Base-by-base conservation (phyloP, 2,113 vertebrate genomes). In the Phaethornis superciliosus region DNA sequence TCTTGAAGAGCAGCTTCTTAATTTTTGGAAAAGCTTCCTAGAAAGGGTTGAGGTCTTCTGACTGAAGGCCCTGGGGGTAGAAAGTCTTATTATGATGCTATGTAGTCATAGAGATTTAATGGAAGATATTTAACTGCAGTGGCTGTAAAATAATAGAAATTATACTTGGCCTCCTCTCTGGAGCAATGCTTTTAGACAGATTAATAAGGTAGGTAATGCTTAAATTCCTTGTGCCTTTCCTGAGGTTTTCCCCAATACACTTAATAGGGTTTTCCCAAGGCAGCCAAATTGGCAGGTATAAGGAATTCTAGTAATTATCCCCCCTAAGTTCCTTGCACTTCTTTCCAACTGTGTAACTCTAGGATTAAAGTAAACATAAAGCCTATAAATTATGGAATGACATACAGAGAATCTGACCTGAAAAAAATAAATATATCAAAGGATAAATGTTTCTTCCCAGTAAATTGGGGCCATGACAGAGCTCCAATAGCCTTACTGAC, bases 121-220 rank as follows among this genome's bases (percentile, higher is more conserved):
- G 91, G 82, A 81, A 88, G 37, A 4, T 68, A 68, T 87, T 94
- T 85, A 88, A 82, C 58, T 81, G 7, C 27, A 76, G 69, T 49
- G 37, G 14, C 44, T 85, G 74, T 77, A 89, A 83, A 94, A 85
- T 42, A 89, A 84, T 69, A 59, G 58, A 90, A 95, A 92, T 87
- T 84, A 81, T 82, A 80, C 54, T 69, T 54, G 13, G 89, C 46
- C 51, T 70, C 6, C 51, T 89, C 81, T 94, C 90, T 89, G 54
- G 47, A 92, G 46, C 26, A 88, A 88, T 79, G 46, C 62, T 65
- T 89, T 87, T 76, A 83, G 69, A 62, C 23, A 81, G 44, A 90
- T 69, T 84, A 79, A 70, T 86, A 88, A 88, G 64, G 27, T 49
- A 85, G 64, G 20, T 81, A 81, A 86, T 35, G 47, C 30, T 70